These are phyloP conservation scores for Rattus rattus DNA, from an alignment of 2,113 vertebrate genomes.

Conservation along the genomic window DNA sequence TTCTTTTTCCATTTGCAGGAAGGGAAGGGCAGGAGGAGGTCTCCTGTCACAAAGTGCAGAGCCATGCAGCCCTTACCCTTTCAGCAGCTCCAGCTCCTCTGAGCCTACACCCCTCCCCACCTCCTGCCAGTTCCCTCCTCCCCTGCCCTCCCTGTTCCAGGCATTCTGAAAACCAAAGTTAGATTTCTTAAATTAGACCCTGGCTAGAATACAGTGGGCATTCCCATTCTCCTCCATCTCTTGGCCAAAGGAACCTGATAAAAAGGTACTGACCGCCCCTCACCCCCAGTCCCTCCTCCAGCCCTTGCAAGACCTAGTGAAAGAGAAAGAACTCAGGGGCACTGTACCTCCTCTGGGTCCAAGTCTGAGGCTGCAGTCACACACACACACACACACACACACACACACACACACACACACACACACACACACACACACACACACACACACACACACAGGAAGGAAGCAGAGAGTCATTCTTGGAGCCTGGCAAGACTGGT, in stretches of 20 bases:
- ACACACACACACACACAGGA: background rate
- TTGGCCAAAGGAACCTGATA: background rate
- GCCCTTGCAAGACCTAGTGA: background rate
- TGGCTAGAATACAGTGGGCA: background rate
- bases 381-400: background rate
- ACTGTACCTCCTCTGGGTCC: conserved; percentile 80
- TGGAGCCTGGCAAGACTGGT: background rate
- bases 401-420: background rate
- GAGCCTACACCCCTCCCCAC: too few relatives aligned
- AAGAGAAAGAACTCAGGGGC: conserved; percentile 40
- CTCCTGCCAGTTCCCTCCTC: too few relatives aligned
- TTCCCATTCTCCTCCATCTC: background rate
- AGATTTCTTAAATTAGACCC: background rate
- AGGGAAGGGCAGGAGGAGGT: conserved; percentile 53
- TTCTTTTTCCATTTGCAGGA: conserved; percentile 58
- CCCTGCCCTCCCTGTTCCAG: too few relatives aligned
- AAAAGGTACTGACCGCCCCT: background rate
- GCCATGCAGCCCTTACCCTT: background rate
- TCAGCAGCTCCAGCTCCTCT: background rate
- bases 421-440: background rate
- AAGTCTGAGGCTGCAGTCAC: conserved; percentile 73
- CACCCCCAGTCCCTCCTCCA: too few relatives aligned
- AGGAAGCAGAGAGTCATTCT: conserved; percentile 57
- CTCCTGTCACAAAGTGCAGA: background rate
- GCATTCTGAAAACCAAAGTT: background rate